Evolutionary conservation across 1,140 invertebrate genomes (phyloP).

Genomic region (Drosophila nasuta): DNA sequence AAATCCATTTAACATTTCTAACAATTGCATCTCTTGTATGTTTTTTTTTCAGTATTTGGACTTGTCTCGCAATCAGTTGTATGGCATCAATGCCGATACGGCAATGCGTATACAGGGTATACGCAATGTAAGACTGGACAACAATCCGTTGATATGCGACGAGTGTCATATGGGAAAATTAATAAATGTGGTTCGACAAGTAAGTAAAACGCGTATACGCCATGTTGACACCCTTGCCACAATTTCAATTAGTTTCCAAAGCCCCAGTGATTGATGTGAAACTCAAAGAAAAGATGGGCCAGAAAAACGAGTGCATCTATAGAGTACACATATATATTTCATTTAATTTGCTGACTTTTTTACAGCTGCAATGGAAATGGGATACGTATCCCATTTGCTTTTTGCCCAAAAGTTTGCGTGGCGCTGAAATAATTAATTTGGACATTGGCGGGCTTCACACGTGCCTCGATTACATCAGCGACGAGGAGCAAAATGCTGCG

Average conservation of each 20-base stretch:
- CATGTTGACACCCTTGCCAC: not conserved
- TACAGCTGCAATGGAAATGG: constrained; percentile 79
- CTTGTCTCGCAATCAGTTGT: constrained; percentile 87
- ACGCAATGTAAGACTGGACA: constrained; percentile 86
- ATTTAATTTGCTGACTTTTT: constrained; percentile 1
- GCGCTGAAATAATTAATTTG: constrained; percentile 83
- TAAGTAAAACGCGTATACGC: constrained; percentile 65
- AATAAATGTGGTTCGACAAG: constrained; percentile 81
- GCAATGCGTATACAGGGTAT: constrained; percentile 85
- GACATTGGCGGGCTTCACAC: constrained; percentile 74
- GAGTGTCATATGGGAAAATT: constrained; percentile 86
- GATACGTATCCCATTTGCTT: constrained; percentile 84
- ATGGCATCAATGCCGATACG: constrained; percentile 86
- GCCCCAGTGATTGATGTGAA: constrained; percentile 42
- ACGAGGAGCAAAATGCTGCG: constrained; percentile 84
- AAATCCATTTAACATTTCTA: not conserved
- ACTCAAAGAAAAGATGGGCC: not conserved
- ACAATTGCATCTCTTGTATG: constrained; percentile 36
- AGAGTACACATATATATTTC: constrained; percentile 1
- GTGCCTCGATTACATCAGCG: constrained; percentile 82
- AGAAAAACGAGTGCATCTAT: not conserved
- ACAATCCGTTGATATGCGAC: constrained; percentile 89
- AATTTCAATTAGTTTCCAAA: constrained; percentile 68
- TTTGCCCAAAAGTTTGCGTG: constrained; percentile 78
- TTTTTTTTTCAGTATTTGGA: constrained; percentile 85